A percentile compares a stretch with the other conserved stretches of the same genome.
These are phyloP conservation scores for Procambarus virginalis DNA, from an alignment of 1,140 invertebrate species.

Conservation along the genomic window DNA sequence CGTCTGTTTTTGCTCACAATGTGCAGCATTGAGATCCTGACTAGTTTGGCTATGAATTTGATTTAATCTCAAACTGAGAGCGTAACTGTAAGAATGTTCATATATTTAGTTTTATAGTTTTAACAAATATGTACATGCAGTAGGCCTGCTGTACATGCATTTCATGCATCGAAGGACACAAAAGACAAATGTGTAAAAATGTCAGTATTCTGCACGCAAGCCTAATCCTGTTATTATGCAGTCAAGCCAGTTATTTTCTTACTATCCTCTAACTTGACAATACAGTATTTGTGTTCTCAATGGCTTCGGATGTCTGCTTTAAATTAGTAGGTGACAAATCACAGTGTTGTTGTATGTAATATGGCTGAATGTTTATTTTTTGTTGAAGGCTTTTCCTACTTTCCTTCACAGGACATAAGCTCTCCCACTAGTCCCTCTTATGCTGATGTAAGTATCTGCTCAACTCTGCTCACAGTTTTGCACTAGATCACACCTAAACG, in stretches of 20 bases:
- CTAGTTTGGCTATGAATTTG: too few relatives aligned
- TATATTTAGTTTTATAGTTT: too few relatives aligned
- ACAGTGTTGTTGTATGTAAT: not conserved
- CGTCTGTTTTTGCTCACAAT: too few relatives aligned
- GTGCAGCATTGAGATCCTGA: too few relatives aligned
- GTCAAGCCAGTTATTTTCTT: not conserved
- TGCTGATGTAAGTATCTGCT: slow-evolving; percentile 68
- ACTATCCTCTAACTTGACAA: not conserved
- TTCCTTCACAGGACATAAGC: slow-evolving; percentile 69
- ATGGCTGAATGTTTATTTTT: slow-evolving; percentile 36
- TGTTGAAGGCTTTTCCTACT: slow-evolving; percentile 61
- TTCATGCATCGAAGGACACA: not conserved
- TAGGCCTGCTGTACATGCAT: not conserved
- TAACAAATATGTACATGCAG: not conserved
- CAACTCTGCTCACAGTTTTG: slow-evolving; percentile 6
- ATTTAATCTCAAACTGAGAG: too few relatives aligned
- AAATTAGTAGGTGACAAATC: not conserved
- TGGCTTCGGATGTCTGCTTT: not conserved
- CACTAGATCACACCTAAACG: slow-evolving; percentile 8
- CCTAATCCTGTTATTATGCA: not conserved
- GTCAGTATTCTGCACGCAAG: not conserved
- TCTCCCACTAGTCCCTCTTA: slow-evolving; percentile 70
- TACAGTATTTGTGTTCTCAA: not conserved
- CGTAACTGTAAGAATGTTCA: too few relatives aligned
- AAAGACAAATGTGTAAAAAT: not conserved